Percentiles rank a stretch among this genome's conserved stretches.
These are phyloP conservation scores for Halcyon badia DNA, from an alignment of 2,797 vertebrate species.

Conservation along the genomic window DNA sequence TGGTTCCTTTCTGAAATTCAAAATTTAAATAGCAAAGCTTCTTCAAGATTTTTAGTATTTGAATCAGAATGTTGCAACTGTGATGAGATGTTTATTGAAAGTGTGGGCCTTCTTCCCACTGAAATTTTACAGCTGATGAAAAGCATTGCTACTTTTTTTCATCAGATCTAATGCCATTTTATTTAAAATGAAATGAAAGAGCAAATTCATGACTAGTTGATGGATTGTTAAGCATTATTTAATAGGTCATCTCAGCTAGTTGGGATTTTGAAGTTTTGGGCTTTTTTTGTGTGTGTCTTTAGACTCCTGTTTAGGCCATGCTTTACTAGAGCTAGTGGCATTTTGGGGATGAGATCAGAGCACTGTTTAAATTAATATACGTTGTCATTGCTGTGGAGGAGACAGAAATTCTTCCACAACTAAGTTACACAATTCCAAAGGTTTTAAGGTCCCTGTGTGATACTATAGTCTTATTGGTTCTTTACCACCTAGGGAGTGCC, in stretches of 20 bases:
- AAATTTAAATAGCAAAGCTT: background rate
- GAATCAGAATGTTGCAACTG: background rate
- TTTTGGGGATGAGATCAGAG: background rate
- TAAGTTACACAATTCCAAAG: background rate
- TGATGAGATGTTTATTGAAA: constrained; percentile 3
- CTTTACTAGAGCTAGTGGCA: background rate
- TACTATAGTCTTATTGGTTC: background rate
- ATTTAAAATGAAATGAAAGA: background rate
- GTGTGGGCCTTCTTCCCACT: background rate
- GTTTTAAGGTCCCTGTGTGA: background rate
- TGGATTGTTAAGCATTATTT: background rate
- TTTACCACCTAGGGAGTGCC: background rate
- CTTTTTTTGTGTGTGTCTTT: background rate
- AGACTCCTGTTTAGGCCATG: background rate
- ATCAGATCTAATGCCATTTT: background rate
- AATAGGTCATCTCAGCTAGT: background rate
- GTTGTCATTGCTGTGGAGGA: background rate
- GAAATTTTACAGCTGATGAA: background rate
- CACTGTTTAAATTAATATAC: background rate
- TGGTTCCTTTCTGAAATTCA: background rate
- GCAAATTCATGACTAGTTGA: background rate
- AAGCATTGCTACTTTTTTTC: background rate
- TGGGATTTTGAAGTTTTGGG: background rate
- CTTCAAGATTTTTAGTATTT: background rate
- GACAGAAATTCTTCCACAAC: background rate